phyloP scores from a whole-genome alignment of 2,113 vertebrate genomes.

The Platycercus adscitus region DNA sequence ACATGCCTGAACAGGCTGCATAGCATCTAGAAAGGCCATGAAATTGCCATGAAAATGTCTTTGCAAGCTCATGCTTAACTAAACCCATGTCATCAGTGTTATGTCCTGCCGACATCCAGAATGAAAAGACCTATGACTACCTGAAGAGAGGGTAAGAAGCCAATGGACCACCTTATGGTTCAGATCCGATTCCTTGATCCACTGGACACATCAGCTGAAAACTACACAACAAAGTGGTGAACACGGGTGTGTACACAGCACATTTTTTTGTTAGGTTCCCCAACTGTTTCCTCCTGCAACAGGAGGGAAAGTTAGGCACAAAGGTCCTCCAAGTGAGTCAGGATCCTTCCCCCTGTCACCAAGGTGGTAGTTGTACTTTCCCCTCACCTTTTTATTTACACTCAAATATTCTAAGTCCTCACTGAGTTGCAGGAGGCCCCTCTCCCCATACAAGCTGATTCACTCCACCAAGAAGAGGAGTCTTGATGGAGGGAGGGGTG shows the following conservation, averaged over 20 bases:
- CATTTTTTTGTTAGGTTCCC: accelerated
- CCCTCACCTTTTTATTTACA: not conserved
- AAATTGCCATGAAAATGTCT: not conserved
- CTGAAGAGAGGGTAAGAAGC: not conserved
- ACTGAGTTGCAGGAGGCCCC: not conserved
- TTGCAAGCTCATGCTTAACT: not conserved
- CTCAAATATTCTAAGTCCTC: accelerated
- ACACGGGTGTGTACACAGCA: too few relatives aligned
- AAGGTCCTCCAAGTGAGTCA: not conserved
- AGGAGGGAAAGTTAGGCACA: not conserved
- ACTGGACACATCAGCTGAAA: not conserved
- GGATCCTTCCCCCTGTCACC: not conserved
- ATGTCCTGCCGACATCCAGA: not conserved
- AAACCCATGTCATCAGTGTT: not conserved
- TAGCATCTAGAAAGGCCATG: not conserved
- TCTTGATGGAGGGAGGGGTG: accelerated
- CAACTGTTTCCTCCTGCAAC: not conserved
- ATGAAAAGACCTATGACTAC: not conserved
- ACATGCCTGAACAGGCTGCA: not conserved
- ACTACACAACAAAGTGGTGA: accelerated
- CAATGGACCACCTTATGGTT: not conserved
- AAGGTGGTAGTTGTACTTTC: not conserved
- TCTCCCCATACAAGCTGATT: not conserved
- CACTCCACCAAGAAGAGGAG: accelerated
- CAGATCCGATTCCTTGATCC: not conserved